Evolutionary conservation across 1,140 invertebrate species (phyloP).

Genomic region (Bombus breviceps): DNA sequence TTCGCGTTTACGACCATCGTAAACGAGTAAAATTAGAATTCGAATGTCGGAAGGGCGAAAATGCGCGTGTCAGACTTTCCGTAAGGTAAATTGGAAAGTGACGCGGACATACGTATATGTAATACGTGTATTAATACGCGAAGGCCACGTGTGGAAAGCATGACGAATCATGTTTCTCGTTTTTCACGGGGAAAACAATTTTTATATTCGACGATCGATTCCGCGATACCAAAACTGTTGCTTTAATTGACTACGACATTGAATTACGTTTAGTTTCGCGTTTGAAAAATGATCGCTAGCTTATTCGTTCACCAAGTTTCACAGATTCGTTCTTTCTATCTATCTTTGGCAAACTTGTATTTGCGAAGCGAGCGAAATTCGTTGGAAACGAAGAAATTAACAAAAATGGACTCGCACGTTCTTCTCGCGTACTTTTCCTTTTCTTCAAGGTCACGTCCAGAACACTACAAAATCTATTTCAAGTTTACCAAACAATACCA

Average conservation of each 20-base stretch:
- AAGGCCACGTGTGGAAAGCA: neutral
- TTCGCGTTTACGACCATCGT: constrained; percentile 5
- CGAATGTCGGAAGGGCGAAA: neutral
- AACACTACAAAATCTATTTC: too few species aligned
- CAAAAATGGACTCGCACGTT: too few species aligned
- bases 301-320: too few species aligned
- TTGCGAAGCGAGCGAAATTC: too few species aligned
- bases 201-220: neutral
- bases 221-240: too few species aligned
- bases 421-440: neutral
- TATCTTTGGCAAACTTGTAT: too few species aligned
- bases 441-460: neutral
- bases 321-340: too few species aligned
- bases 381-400: too few species aligned
- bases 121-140: neutral
- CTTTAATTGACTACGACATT: too few species aligned
- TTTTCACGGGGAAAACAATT: too few species aligned
- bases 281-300: too few species aligned
- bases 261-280: too few species aligned
- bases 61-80: neutral
- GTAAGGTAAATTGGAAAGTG: constrained; percentile 21
- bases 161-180: neutral
- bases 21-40: constrained; percentile 40
- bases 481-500: neutral
- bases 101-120: neutral